phyloP scores from a whole-genome alignment of 2,888 invertebrate genomes.

The Microctonus aethiopoides region DNA sequence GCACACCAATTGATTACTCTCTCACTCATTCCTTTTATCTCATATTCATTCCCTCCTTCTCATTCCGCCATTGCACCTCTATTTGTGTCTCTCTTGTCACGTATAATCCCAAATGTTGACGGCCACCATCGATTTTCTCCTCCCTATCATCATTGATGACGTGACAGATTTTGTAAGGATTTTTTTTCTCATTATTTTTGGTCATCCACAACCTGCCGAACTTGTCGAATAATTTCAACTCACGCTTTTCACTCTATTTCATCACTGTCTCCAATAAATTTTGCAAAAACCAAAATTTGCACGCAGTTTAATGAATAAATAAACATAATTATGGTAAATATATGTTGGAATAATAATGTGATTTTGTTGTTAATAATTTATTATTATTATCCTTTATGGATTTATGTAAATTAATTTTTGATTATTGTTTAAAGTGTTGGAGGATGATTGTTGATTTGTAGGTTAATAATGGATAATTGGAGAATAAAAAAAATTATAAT shows the following conservation, averaged over 20 bases:
- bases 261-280: neutral
- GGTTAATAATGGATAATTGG: too few species aligned
- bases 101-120: neutral
- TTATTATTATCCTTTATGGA: too few species aligned
- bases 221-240: neutral
- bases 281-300: too few species aligned
- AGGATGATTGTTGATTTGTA: too few species aligned
- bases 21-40: neutral
- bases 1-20: slow-evolving; percentile 31
- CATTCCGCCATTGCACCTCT: neutral
- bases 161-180: neutral
- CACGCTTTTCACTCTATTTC: neutral
- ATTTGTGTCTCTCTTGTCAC: neutral
- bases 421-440: too few species aligned
- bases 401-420: too few species aligned
- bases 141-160: neutral
- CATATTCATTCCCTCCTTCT: too few species aligned
- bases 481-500: too few species aligned
- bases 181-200: neutral
- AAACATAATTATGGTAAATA: too few species aligned
- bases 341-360: too few species aligned
- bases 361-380: too few species aligned
- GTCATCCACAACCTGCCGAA: neutral
- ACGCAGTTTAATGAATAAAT: too few species aligned
- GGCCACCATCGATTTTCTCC: neutral